Percentiles rank a stretch among this genome's conserved stretches.
Conservation (phyloP, 2,797 vertebrate genomes). For the Sebastes cheni region DNA sequence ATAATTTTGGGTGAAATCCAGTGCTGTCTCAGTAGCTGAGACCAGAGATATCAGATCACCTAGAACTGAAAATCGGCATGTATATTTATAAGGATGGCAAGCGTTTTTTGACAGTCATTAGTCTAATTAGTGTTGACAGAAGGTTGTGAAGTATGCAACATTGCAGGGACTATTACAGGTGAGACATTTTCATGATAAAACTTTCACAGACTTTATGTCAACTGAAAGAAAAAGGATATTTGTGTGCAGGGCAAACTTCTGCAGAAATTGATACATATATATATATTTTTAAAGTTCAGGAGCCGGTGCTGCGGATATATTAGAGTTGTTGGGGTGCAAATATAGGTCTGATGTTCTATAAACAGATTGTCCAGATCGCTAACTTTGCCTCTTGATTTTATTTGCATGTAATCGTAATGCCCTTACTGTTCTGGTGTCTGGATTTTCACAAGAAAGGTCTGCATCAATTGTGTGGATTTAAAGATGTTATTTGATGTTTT, state of each 20-base stretch:
- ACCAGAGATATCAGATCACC: neutral
- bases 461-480: neutral
- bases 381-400: neutral
- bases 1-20: constrained; percentile 1
- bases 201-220: neutral
- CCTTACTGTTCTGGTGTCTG: neutral
- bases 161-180: neutral
- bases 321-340: neutral
- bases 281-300: neutral
- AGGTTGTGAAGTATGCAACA: neutral
- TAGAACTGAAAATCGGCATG: neutral
- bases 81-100: neutral
- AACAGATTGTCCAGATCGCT: neutral
- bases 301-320: neutral
- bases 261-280: neutral
- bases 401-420: neutral
- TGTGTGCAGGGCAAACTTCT: neutral
- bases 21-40: neutral
- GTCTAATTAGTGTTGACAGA: neutral
- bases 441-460: neutral
- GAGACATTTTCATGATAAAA: neutral
- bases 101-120: neutral
- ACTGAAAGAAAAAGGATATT: neutral
- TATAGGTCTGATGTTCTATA: too few relatives aligned
- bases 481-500: neutral